Evolutionary conservation across 2,797 vertebrate genomes (phyloP).

Genomic region (Prunella strophiata): DNA sequence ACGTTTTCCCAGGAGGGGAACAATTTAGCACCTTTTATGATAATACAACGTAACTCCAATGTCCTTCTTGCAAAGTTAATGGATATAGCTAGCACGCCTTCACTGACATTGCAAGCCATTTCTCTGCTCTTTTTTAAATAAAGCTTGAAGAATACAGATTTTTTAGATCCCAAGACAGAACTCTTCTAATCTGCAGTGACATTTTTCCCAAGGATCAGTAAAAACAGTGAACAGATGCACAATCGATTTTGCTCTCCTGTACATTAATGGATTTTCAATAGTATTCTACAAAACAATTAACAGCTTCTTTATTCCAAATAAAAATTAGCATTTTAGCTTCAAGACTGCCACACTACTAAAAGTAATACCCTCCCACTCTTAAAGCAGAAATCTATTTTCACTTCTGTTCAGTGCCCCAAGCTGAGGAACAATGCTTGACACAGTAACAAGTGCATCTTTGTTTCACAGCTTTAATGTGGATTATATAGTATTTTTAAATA

Average conservation of each 20-base stretch:
- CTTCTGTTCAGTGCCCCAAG: neutral
- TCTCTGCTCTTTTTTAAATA: neutral
- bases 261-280: conserved; percentile 23
- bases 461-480: neutral
- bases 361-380: neutral
- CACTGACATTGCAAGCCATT: neutral
- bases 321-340: conserved; percentile 5
- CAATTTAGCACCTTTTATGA: neutral
- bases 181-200: neutral
- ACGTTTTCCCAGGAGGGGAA: neutral
- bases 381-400: neutral
- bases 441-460: neutral
- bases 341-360: neutral
- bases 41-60: neutral
- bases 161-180: neutral
- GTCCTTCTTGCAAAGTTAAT: conserved; percentile 5
- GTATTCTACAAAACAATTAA: conserved; percentile 19
- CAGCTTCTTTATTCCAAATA: neutral
- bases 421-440: neutral
- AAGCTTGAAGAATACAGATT: neutral
- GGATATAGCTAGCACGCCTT: neutral
- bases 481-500: neutral
- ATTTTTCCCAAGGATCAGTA: neutral
- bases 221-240: neutral
- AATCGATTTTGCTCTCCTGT: neutral